A percentile compares a stretch with the other conserved stretches of the same genome.
Conservation (phyloP, 2,113 vertebrate genomes). For the Natator depressus region DNA sequence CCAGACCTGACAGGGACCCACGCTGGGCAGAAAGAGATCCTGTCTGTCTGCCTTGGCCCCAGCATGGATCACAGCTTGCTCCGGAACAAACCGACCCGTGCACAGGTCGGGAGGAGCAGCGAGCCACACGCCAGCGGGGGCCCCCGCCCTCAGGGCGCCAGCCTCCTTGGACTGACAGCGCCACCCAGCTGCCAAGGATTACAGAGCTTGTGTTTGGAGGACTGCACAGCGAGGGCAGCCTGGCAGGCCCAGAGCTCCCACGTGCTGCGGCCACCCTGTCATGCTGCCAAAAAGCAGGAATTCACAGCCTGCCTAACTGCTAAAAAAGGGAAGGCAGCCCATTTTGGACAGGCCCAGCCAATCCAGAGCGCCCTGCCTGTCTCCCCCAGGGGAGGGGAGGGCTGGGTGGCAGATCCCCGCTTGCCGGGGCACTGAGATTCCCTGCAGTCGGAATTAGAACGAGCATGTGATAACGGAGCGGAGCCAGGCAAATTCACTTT, state of each 20-base stretch:
- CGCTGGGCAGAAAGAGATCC: no score
- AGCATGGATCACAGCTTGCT: no score
- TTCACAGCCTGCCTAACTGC: constrained; percentile 88
- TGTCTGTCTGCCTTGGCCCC: neutral
- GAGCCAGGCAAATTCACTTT: constrained; percentile 65
- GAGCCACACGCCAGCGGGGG: neutral
- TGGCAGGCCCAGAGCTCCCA: constrained; percentile 79
- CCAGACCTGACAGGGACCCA: neutral
- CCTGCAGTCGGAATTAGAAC: constrained; percentile 68
- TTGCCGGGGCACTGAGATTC: neutral
- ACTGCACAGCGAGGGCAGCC: neutral
- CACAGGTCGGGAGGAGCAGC: no score
- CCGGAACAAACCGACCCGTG: no score
- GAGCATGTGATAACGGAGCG: constrained; percentile 71
- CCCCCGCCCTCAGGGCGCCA: no score
- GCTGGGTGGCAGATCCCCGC: constrained; percentile 44
- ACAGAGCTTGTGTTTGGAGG: no score
- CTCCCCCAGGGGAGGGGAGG: constrained; percentile 54
- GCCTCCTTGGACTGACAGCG: neutral
- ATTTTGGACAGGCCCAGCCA: constrained; percentile 89
- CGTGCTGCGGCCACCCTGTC: constrained; percentile 87
- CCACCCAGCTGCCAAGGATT: neutral
- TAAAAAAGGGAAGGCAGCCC: constrained; percentile 95
- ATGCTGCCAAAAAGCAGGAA: constrained; percentile 86
- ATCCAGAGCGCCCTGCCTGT: constrained; percentile 80